Conservation (phyloP, 2,113 vertebrate genomes). For the Chlamydotis undulata region DNA sequence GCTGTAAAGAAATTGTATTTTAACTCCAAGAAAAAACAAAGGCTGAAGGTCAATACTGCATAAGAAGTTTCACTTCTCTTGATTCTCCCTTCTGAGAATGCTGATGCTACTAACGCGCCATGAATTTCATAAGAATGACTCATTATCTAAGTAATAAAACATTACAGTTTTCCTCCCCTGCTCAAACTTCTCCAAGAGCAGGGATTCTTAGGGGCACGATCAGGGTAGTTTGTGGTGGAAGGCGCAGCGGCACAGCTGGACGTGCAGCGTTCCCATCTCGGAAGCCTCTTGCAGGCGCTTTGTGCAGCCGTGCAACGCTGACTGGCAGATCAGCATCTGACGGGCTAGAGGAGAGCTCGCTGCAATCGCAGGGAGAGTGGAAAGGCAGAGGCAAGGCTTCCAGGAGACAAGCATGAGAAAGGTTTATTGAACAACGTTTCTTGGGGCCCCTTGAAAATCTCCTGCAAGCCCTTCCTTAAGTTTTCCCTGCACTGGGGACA, state of each 20-base stretch:
- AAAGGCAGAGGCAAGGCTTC: neutral
- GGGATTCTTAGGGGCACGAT: neutral
- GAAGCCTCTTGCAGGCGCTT: neutral
- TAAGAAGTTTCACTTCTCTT: neutral
- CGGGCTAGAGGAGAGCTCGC: neutral
- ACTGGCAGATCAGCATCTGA: neutral
- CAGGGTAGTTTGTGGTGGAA: neutral
- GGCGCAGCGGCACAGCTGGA: neutral
- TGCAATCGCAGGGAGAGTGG: neutral
- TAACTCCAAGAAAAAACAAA: neutral
- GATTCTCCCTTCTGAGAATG: neutral
- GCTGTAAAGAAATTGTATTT: neutral
- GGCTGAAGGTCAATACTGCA: neutral
- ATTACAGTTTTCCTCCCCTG: neutral
- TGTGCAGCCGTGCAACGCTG: neutral
- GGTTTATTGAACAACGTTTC: neutral
- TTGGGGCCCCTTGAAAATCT: neutral
- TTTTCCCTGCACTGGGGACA: neutral
- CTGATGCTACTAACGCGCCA: neutral
- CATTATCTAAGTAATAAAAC: neutral
- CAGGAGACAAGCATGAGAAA: neutral
- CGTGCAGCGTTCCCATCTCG: fast-evolving
- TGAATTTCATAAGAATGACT: neutral
- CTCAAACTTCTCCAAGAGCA: neutral
- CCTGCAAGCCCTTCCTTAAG: neutral